These are phyloP conservation scores for Dioctria rufipes DNA, from an alignment of 2,888 invertebrate species.

Conservation along the genomic window DNA sequence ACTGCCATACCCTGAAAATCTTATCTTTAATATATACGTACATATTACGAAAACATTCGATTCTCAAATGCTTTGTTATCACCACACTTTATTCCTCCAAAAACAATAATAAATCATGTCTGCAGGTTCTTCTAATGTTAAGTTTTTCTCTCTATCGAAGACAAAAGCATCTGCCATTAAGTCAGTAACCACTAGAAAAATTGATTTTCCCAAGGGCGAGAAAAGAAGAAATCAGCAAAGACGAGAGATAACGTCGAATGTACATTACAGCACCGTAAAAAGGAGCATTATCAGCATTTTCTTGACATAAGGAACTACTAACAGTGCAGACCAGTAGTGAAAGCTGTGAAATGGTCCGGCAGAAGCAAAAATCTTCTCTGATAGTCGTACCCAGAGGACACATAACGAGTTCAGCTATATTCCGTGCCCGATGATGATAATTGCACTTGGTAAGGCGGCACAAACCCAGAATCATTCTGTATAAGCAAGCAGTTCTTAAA, in stretches of 20 bases:
- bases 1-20: too few species aligned
- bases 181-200: constrained; percentile 16
- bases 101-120: constrained; percentile 23
- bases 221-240: constrained; percentile 39
- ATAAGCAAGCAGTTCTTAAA: constrained; percentile 17
- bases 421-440: constrained; percentile 24
- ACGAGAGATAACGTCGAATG: not conserved
- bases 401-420: constrained; percentile 36
- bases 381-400: constrained; percentile 37
- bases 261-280: constrained; percentile 30
- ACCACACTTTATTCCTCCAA: too few species aligned
- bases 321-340: constrained; percentile 27
- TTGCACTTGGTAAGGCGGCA: constrained; percentile 19
- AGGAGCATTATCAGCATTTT: constrained; percentile 36
- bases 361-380: constrained; percentile 25
- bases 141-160: constrained; percentile 8
- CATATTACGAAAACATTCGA: too few species aligned
- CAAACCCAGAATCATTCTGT: constrained; percentile 30
- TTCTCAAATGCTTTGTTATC: too few species aligned
- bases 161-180: constrained; percentile 20
- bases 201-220: constrained; percentile 21
- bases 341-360: constrained; percentile 18
- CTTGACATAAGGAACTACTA: constrained; percentile 36
- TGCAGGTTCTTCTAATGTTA: not conserved
- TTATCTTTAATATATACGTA: too few species aligned